Evolutionary conservation across 2,113 vertebrate genomes (phyloP).

Genomic region (Picathartes gymnocephalus): DNA sequence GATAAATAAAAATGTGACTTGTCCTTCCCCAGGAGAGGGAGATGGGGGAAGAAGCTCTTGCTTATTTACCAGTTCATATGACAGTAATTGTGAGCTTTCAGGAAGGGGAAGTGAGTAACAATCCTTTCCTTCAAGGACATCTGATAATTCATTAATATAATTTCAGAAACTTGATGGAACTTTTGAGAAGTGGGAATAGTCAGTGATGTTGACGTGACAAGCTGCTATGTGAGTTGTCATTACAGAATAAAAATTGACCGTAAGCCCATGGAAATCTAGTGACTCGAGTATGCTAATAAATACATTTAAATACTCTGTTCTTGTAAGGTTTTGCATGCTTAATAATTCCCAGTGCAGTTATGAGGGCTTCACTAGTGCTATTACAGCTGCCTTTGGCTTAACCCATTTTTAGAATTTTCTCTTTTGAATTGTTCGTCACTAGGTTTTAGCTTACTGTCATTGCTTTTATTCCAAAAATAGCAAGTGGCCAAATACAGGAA

Average conservation of each 20-base stretch:
- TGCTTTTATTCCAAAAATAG: background rate
- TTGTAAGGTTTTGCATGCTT: background rate
- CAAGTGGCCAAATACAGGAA: background rate
- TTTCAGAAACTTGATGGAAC: background rate
- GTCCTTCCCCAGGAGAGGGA: background rate
- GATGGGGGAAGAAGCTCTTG: background rate
- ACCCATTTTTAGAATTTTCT: background rate
- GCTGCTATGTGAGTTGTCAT: background rate
- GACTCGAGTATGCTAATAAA: background rate
- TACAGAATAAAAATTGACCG: background rate
- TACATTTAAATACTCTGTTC: background rate
- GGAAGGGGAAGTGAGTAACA: background rate
- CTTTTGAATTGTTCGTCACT: background rate
- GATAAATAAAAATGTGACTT: background rate
- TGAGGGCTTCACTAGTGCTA: background rate
- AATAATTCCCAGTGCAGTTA: background rate
- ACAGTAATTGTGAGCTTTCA: background rate
- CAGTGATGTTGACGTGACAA: background rate
- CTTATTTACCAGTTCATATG: background rate
- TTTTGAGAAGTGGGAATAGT: background rate
- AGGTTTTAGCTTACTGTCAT: background rate
- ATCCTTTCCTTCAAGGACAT: background rate
- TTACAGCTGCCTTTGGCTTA: background rate
- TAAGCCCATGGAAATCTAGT: background rate
- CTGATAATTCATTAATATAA: background rate